phyloP scores from a whole-genome alignment of 2,113 vertebrate genomes.

The Callopanchax toddi region DNA sequence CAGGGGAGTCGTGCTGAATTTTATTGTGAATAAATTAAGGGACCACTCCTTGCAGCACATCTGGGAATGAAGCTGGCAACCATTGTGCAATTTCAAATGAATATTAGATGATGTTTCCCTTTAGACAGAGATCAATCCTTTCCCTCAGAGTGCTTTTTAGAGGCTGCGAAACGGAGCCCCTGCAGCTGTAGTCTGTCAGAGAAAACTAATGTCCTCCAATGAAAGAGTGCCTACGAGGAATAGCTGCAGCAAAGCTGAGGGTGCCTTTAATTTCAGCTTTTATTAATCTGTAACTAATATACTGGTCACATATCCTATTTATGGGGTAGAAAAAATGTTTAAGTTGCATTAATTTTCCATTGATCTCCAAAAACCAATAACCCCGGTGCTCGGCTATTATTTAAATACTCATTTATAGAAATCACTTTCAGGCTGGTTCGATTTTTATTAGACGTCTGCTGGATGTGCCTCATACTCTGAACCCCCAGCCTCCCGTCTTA shows the following conservation, averaged over 20 bases:
- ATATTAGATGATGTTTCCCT: constrained; percentile 82
- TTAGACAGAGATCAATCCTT: constrained; percentile 77
- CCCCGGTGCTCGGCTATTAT: constrained; percentile 75
- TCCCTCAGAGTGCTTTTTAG: constrained; percentile 70
- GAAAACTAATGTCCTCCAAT: constrained; percentile 74
- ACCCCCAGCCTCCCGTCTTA: constrained; percentile 38
- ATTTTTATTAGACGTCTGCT: constrained; percentile 91
- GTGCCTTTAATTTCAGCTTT: constrained; percentile 64
- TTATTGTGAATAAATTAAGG: constrained; percentile 18
- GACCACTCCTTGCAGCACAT: constrained; percentile 28
- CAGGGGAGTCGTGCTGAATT: constrained; percentile 6
- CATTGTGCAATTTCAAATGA: constrained; percentile 74
- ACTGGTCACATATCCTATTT: constrained; percentile 50
- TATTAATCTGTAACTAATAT: constrained; percentile 74
- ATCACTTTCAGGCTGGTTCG: constrained; percentile 85
- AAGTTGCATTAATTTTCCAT: constrained; percentile 75
- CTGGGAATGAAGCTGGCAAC: constrained; percentile 66
- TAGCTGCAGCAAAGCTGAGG: constrained; percentile 58
- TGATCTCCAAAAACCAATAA: constrained; percentile 68
- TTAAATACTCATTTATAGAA: constrained; percentile 87
- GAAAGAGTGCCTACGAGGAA: constrained; percentile 68
- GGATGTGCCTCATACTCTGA: constrained; percentile 70
- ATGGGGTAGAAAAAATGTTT: constrained; percentile 55
- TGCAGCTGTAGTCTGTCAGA: constrained; percentile 74
- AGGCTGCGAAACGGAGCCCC: constrained; percentile 69